Evolutionary conservation across 2,113 vertebrate genomes (phyloP).

Genomic region (Zapornia atra): DNA sequence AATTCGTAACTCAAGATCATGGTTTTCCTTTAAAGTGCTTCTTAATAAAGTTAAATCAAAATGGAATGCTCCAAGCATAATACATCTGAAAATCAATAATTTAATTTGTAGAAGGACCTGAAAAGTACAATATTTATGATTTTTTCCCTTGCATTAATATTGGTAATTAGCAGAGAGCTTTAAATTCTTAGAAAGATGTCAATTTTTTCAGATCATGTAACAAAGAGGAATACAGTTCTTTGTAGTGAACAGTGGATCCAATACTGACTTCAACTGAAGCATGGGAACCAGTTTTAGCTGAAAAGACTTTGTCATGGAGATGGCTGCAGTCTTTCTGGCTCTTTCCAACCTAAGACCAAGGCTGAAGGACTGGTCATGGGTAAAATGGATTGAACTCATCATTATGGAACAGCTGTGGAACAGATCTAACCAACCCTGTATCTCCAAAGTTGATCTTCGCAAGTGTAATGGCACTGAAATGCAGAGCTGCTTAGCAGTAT

Average conservation of each 20-base stretch:
- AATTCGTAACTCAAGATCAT: not conserved
- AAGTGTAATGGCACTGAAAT: not conserved
- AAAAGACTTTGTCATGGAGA: not conserved
- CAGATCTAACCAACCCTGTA: not conserved
- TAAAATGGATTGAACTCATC: not conserved
- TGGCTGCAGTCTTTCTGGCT: not conserved
- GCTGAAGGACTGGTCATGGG: not conserved
- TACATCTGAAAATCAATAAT: too few species aligned
- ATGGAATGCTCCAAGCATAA: too few species aligned
- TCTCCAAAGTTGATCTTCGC: not conserved
- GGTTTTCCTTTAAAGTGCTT: not conserved
- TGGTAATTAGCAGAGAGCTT: not conserved
- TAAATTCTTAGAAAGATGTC: not conserved
- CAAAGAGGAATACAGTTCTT: not conserved
- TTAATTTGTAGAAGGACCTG: too few species aligned
- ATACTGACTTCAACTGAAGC: not conserved
- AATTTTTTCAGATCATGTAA: not conserved
- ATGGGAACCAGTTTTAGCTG: not conserved
- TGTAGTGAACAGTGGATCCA: not conserved
- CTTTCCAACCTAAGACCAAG: not conserved
- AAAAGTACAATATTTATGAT: too few species aligned
- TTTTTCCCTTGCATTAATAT: not conserved
- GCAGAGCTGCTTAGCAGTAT: slow-evolving; percentile 1
- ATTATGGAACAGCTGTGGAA: not conserved
- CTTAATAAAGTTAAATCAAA: not conserved